Conservation (phyloP, 2,113 vertebrate genomes). For the Takifugu flavidus region DNA sequence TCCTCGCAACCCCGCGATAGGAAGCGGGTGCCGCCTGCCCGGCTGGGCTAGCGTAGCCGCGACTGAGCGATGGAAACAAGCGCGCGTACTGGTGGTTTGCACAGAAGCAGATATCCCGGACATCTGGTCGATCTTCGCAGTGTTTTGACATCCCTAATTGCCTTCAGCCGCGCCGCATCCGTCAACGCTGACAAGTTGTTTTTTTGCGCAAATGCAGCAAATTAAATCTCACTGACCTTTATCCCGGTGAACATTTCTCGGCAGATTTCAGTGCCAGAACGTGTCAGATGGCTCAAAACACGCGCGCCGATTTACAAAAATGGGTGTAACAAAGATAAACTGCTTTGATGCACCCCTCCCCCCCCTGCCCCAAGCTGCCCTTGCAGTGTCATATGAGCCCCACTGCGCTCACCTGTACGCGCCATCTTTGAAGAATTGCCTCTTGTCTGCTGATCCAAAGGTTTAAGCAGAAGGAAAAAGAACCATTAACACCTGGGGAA, state of each 20-base stretch:
- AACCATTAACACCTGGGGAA: constrained; percentile 64
- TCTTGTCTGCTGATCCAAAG: constrained; percentile 62
- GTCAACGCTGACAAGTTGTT: too few species aligned
- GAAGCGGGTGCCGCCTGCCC: too few species aligned
- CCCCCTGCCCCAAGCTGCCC: constrained; percentile 40
- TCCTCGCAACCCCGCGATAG: too few species aligned
- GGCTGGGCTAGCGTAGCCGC: too few species aligned
- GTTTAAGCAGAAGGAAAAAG: constrained; percentile 53
- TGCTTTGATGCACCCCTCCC: too few species aligned
- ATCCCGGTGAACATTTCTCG: background rate
- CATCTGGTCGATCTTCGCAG: too few species aligned
- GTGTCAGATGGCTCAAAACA: background rate
- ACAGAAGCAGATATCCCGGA: too few species aligned
- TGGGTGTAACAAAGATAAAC: background rate
- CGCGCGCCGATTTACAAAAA: background rate
- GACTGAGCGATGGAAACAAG: too few species aligned
- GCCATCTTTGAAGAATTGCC: constrained; percentile 67
- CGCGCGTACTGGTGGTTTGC: too few species aligned
- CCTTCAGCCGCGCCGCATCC: too few species aligned
- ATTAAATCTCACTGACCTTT: background rate
- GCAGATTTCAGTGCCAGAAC: background rate
- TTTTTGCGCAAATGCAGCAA: background rate
- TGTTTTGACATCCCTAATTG: too few species aligned
- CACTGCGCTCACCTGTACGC: constrained; percentile 68
- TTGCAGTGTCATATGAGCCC: constrained; percentile 46